Conservation (phyloP, 2,888 invertebrate genomes). For the Caenorhabditis japonica region DNA sequence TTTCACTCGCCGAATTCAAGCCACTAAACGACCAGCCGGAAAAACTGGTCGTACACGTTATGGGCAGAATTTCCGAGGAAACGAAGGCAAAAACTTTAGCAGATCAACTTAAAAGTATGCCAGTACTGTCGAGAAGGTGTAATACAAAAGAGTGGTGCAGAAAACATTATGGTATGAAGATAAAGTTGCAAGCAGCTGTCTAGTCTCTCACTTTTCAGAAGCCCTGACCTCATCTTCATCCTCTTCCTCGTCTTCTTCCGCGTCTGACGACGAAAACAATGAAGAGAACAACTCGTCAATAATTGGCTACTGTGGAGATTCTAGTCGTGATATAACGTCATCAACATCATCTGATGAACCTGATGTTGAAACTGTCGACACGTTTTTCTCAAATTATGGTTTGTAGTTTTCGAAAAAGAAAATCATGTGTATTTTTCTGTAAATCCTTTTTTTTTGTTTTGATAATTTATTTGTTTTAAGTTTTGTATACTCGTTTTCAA, state of each 20-base stretch:
- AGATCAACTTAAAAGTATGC: conserved; percentile 17
- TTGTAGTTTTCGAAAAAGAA: no score
- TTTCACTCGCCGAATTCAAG: conserved; percentile 2
- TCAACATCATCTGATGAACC: neutral
- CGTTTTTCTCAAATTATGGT: no score
- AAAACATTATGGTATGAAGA: conserved; percentile 27
- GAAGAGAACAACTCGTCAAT: neutral
- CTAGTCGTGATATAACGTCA: neutral
- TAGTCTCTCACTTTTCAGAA: no score
- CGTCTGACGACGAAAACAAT: neutral
- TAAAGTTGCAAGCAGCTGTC: no score
- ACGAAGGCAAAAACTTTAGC: neutral
- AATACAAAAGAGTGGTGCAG: conserved; percentile 26
- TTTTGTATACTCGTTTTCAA: no score
- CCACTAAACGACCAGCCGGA: neutral
- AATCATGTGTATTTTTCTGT: no score
- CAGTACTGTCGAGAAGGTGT: conserved; percentile 16
- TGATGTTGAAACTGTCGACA: no score
- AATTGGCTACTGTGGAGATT: neutral
- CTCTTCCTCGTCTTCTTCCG: neutral
- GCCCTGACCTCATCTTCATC: neutral
- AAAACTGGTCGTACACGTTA: neutral
- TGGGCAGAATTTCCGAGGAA: neutral
- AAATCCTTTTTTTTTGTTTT: no score
- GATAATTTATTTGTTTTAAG: no score